These are phyloP conservation scores for Phrynosoma blainvillii DNA, from an alignment of 2,113 vertebrate genomes.

Conservation along the genomic window DNA sequence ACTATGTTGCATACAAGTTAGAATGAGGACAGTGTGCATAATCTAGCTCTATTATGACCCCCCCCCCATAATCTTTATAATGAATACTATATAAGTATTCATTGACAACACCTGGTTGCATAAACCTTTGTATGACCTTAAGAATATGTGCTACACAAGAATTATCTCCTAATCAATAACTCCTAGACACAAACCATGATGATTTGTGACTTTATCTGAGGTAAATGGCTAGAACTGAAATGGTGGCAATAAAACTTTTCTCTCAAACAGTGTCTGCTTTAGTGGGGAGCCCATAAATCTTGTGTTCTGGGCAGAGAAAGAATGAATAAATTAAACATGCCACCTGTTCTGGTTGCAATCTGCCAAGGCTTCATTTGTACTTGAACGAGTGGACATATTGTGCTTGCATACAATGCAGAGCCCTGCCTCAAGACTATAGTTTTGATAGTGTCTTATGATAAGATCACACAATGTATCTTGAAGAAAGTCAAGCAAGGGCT, in stretches of 20 bases:
- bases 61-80: not conserved
- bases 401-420: not conserved
- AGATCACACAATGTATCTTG: not conserved
- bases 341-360: slow-evolving; percentile 54
- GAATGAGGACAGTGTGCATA: not conserved
- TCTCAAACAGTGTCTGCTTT: slow-evolving; percentile 51
- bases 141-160: slow-evolving; percentile 55
- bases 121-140: slow-evolving; percentile 68
- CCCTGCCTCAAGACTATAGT: not conserved
- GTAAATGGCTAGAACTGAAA: slow-evolving; percentile 65
- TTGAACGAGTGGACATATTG: slow-evolving; percentile 2
- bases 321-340: slow-evolving; percentile 60
- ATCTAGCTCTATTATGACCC: not conserved
- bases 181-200: slow-evolving; percentile 67
- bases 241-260: slow-evolving; percentile 59
- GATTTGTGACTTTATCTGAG: slow-evolving; percentile 68
- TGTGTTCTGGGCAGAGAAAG: slow-evolving; percentile 44
- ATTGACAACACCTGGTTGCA: slow-evolving; percentile 33
- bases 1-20: not conserved
- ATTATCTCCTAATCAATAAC: slow-evolving; percentile 68
- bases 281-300: slow-evolving; percentile 60
- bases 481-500: not conserved
- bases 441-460: not conserved
- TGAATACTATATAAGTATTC: too few relatives aligned
- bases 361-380: slow-evolving; percentile 51